These are phyloP conservation scores for Mastacembelus armatus DNA, from an alignment of 2,797 vertebrate genomes.

Conservation along the genomic window DNA sequence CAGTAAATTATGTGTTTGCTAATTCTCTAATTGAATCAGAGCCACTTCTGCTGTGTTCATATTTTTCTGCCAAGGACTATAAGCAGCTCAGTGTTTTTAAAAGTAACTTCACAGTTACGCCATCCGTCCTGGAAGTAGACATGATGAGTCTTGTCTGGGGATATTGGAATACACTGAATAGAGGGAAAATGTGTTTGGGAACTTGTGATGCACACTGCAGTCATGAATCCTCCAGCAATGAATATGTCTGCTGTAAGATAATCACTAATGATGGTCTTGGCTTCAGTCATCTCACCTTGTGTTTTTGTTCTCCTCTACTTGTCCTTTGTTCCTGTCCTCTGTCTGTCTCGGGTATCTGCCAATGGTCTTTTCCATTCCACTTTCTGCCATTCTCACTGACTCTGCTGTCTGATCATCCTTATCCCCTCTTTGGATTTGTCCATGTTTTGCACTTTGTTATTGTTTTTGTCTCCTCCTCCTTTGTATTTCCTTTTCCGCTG, in stretches of 20 bases:
- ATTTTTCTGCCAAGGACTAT: background rate
- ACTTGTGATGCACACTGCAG: conserved; percentile 3
- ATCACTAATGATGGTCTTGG: conserved; percentile 18
- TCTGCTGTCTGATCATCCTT: background rate
- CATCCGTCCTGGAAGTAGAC: conserved; percentile 9
- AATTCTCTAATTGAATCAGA: background rate
- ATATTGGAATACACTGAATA: conserved; percentile 14
- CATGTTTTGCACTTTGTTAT: background rate
- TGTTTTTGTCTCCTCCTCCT: background rate
- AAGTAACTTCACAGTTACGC: background rate
- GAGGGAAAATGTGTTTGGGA: background rate
- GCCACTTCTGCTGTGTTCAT: background rate
- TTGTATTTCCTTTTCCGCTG: background rate
- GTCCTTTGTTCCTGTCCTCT: background rate
- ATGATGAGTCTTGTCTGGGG: conserved; percentile 10
- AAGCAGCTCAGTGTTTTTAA: background rate
- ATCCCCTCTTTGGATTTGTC: conserved; percentile 11
- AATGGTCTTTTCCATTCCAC: conserved; percentile 1
- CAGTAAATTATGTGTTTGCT: too few species aligned
- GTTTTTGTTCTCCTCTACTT: conserved; percentile 21
- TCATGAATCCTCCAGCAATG: conserved; percentile 14
- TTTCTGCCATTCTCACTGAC: conserved; percentile 6
- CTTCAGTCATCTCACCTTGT: conserved; percentile 25
- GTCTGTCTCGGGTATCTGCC: conserved; percentile 2
- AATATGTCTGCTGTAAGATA: conserved; percentile 30